Conservation (phyloP, 1,140 invertebrate species). For the Kradibia gibbosae region DNA sequence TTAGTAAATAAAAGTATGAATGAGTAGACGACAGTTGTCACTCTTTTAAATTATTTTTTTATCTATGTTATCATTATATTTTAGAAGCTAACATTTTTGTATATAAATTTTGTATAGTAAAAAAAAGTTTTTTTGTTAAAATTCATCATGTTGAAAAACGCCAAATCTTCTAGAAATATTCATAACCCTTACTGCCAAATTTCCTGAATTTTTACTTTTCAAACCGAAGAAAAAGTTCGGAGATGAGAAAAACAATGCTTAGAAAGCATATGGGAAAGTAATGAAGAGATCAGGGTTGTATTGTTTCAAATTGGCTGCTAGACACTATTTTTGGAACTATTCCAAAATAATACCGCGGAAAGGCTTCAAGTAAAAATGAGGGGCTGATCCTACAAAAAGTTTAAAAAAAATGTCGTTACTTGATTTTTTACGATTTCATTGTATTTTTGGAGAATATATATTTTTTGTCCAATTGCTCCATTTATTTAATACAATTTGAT, state of each 20-base stretch:
- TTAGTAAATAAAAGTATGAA: no score
- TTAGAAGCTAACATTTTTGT: no score
- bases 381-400: constrained; percentile 27
- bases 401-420: constrained; percentile 55
- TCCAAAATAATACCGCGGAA: constrained; percentile 59
- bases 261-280: constrained; percentile 37
- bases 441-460: no score
- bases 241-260: constrained; percentile 27
- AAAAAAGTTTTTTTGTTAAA: no score
- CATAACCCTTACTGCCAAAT: not conserved
- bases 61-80: no score
- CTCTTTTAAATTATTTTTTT: no score
- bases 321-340: constrained; percentile 55
- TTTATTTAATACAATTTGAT: no score
- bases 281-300: constrained; percentile 37
- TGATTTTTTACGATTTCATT: constrained; percentile 33
- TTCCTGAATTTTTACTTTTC: not conserved
- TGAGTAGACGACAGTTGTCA: no score
- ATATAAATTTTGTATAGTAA: no score
- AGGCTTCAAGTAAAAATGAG: constrained; percentile 43
- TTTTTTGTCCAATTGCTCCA: no score
- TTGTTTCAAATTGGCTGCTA: constrained; percentile 51
- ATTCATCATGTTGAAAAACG: no score
- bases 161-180: no score
- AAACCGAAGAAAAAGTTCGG: not conserved